These are phyloP conservation scores for Lasioglossum morio DNA, from an alignment of 2,888 invertebrate genomes.

Conservation along the genomic window DNA sequence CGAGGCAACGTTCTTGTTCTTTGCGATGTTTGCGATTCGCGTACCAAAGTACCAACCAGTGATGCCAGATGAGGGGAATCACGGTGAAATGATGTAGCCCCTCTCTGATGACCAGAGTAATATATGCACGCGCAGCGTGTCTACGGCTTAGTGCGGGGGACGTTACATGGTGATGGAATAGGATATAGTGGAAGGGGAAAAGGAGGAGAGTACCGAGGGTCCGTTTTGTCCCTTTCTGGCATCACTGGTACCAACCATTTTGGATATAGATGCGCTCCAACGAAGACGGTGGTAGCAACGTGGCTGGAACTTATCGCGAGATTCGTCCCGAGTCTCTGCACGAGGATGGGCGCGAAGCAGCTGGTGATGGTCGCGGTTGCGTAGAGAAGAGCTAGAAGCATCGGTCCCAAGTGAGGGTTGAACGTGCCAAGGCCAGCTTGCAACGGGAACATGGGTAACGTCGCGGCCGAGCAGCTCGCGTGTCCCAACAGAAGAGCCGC, in stretches of 20 bases:
- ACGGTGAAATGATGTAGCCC: too few species aligned
- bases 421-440: slow-evolving; percentile 85
- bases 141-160: too few species aligned
- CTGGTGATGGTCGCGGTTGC: slow-evolving; percentile 77
- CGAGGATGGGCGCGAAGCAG: slow-evolving; percentile 85
- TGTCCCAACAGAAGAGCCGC: slow-evolving; percentile 86
- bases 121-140: too few species aligned
- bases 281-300: slow-evolving; percentile 79
- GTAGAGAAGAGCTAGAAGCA: slow-evolving; percentile 81
- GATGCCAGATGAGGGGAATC: too few species aligned
- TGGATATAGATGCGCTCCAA: slow-evolving; percentile 80
- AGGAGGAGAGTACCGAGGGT: too few species aligned
- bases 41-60: too few species aligned
- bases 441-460: slow-evolving; percentile 87
- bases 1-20: too few species aligned
- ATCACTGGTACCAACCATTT: slow-evolving; percentile 74
- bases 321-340: slow-evolving; percentile 86
- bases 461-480: slow-evolving; percentile 88
- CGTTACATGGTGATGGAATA: too few species aligned
- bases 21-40: too few species aligned
- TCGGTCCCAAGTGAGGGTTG: slow-evolving; percentile 85
- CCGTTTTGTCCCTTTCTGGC: too few species aligned
- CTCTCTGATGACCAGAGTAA: too few species aligned
- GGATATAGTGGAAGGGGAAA: too few species aligned
- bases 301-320: slow-evolving; percentile 83